Base-by-base conservation (phyloP, 2,797 vertebrate species). In the Eutrigla gurnardus region DNA sequence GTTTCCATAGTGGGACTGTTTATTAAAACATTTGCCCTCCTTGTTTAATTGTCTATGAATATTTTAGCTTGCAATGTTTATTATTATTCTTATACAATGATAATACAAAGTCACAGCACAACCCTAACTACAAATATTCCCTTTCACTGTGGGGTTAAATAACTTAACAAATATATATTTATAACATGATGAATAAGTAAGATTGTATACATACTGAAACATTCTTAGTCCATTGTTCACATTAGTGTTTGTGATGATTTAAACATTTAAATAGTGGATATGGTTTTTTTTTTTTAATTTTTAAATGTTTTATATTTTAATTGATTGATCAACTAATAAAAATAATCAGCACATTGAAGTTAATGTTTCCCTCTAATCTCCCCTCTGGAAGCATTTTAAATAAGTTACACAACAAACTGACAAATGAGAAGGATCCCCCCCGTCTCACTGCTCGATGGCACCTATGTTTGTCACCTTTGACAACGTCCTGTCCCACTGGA, bases 401-500 rank as follows among this genome's bases (percentile, higher is more conserved):
- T 25, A 25, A 25, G 25, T 25, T 68, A 43, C 50, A 59, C 54
- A 17, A 61, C 50, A 53, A 65, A 25, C 4, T 36, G 33, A 77
- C 47, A 71, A 67, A 70, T 68, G 63, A 66, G 37, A 45, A 5
- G 32, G 54, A 25, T 85, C 58, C 4, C 40, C 9, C 13, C 4
- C 5, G n/a, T 9, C 57, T 71, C 25, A 2, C 35, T 9, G n/a
- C 50, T 50, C 36, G 37, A 32, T 17, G 36, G 36, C 33, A 5
- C 33, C 3, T 33, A 46, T 73, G 53, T 60, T 77, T 37, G 45
- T 7, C 59, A 77, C n/a, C 65, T 70, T 68, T 11, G 18, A 46
- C 37, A 70, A 80, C 73, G 64, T 62, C 25, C 1, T 6, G 2
- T 76, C 68, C 52, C 65, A 61, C 47, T 59, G 67, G 67, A 52